These are phyloP conservation scores for Agrochola lota DNA, from an alignment of 2,888 invertebrate genomes.

Conservation along the genomic window DNA sequence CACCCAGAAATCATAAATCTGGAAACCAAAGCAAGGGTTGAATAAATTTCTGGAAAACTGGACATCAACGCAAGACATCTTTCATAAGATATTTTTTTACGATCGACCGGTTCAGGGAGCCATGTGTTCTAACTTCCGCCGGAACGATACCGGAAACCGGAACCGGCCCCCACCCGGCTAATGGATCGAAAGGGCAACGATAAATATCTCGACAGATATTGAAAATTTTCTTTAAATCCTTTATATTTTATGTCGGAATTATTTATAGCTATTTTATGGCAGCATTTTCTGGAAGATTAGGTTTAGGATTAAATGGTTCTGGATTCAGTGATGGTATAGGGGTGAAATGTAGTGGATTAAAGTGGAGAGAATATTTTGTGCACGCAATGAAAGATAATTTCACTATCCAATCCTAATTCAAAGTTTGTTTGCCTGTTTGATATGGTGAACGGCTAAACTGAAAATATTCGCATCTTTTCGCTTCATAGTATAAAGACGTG, in stretches of 20 bases:
- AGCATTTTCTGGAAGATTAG: slow-evolving; percentile 54
- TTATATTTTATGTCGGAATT: slow-evolving; percentile 56
- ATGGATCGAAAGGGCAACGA: slow-evolving; percentile 75
- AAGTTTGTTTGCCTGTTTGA: not conserved
- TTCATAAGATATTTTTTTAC: slow-evolving; percentile 65
- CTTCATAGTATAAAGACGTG: not conserved
- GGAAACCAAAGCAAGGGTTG: slow-evolving; percentile 49
- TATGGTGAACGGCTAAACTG: not conserved
- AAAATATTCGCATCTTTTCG: not conserved
- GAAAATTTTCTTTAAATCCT: slow-evolving; percentile 64
- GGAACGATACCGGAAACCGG: slow-evolving; percentile 76
- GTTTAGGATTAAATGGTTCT: slow-evolving; percentile 45
- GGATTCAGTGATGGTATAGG: slow-evolving; percentile 8
- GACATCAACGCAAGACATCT: slow-evolving; percentile 52
- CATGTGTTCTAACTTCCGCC: slow-evolving; percentile 69
- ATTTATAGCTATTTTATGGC: slow-evolving; percentile 56
- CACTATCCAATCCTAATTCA: not conserved
- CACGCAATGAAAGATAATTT: not conserved
- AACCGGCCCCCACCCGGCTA: slow-evolving; percentile 71
- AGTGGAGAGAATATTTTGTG: slow-evolving; percentile 10
- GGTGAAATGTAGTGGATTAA: slow-evolving; percentile 27
- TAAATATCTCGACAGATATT: slow-evolving; percentile 71
- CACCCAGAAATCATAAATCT: slow-evolving; percentile 38
- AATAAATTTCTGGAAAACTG: slow-evolving; percentile 58
- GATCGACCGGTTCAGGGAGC: slow-evolving; percentile 56